Percentiles rank a stretch among this genome's conserved stretches.
Evolutionary conservation across 2,797 vertebrate genomes (phyloP).

Genomic region (Enteromius viviparus): DNA sequence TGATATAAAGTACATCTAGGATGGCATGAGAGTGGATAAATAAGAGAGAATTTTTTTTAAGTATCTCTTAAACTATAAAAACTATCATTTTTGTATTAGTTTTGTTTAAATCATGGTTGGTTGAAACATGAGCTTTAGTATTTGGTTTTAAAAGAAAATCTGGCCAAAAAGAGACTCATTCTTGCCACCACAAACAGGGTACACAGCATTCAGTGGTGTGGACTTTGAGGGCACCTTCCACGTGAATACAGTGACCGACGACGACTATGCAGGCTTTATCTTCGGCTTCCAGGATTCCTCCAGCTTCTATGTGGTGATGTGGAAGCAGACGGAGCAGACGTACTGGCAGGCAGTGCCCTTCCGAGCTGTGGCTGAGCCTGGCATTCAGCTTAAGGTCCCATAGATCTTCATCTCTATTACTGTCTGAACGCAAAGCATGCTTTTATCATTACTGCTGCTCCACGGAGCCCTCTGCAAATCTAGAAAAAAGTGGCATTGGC

Average conservation of each 20-base stretch:
- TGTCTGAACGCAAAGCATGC: neutral
- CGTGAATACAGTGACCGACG: slow-evolving; percentile 94
- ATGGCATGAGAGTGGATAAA: neutral
- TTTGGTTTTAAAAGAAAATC: neutral
- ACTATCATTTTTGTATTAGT: neutral
- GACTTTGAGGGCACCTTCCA: slow-evolving; percentile 99
- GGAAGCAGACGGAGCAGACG: slow-evolving; percentile 98
- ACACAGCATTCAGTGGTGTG: slow-evolving; percentile 96
- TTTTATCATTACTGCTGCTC: slow-evolving; percentile 43
- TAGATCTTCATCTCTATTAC: neutral
- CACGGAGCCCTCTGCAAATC: neutral
- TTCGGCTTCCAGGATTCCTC: slow-evolving; percentile 98
- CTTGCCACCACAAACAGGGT: slow-evolving; percentile 77
- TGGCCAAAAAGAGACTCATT: neutral
- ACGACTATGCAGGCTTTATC: slow-evolving; percentile 97
- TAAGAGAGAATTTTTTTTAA: neutral
- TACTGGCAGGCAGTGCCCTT: slow-evolving; percentile 99
- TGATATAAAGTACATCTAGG: neutral
- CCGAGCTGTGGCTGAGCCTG: slow-evolving; percentile 94
- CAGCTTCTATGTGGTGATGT: slow-evolving; percentile 99
- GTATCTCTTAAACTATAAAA: neutral
- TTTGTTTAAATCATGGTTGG: neutral
- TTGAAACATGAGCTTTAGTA: neutral
- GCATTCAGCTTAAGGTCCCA: slow-evolving; percentile 96
- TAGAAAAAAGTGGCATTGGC: slow-evolving; percentile 15